These are phyloP conservation scores for Troides aeacus DNA, from an alignment of 2,888 invertebrate genomes.

Conservation along the genomic window DNA sequence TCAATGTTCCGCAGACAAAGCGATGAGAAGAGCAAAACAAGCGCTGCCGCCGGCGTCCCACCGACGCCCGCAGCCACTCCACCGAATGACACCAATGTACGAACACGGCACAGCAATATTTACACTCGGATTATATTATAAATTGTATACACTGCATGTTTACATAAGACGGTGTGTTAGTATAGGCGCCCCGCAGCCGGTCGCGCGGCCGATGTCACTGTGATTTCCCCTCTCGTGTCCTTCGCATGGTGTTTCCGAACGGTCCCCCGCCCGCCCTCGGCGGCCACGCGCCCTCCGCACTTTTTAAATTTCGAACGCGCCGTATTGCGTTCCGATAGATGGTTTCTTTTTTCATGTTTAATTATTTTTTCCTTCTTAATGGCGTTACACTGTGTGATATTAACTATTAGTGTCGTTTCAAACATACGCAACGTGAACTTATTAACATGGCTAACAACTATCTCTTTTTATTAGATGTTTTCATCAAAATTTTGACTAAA, in stretches of 20 bases:
- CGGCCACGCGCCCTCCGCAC: background rate
- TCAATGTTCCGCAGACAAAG: slow-evolving; percentile 18
- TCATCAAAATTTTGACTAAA: background rate
- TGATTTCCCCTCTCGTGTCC: slow-evolving; percentile 44
- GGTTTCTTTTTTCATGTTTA: background rate
- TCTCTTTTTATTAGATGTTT: background rate
- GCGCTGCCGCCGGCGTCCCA: slow-evolving; percentile 26
- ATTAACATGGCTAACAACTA: background rate
- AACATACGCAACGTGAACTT: background rate
- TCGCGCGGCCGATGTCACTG: slow-evolving; percentile 39
- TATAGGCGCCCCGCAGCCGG: slow-evolving; percentile 18
- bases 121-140: slow-evolving; percentile 36
- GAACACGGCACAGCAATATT: slow-evolving; percentile 41
- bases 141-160: slow-evolving; percentile 27
- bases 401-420: background rate
- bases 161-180: slow-evolving; percentile 13
- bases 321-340: background rate
- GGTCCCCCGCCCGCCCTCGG: slow-evolving; percentile 11
- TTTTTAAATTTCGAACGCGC: slow-evolving; percentile 17
- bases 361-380: background rate
- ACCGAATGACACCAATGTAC: slow-evolving; percentile 34
- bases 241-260: slow-evolving; percentile 60
- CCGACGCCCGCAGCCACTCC: slow-evolving; percentile 16
- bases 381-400: slow-evolving; percentile 1
- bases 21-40: slow-evolving; percentile 29